Conservation (phyloP, 2,113 vertebrate species). For the Dryoscopus gambensis region DNA sequence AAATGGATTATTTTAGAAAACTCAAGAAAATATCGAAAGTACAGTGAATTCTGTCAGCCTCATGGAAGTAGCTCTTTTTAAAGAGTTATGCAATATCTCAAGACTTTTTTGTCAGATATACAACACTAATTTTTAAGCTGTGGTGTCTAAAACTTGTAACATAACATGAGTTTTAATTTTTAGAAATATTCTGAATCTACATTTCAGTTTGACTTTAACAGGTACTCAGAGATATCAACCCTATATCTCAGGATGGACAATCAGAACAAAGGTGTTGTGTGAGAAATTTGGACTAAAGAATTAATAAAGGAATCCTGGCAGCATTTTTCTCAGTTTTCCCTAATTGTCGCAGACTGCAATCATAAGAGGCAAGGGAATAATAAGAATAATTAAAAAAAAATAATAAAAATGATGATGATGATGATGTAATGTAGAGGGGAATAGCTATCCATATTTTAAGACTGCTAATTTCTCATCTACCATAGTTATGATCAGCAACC, state of each 20-base stretch:
- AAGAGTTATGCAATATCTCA: neutral
- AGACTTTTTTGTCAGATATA: neutral
- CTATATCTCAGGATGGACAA: neutral
- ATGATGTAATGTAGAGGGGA: fast-evolving
- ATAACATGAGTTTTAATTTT: neutral
- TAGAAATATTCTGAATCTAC: neutral
- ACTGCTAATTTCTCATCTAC: neutral
- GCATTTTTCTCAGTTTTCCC: neutral
- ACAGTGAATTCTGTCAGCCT: neutral
- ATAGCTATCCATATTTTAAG: neutral
- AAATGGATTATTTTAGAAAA: neutral
- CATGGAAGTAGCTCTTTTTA: neutral
- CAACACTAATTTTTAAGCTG: neutral
- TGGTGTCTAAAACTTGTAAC: neutral
- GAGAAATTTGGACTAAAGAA: neutral
- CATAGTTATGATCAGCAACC: neutral
- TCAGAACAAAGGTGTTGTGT: neutral
- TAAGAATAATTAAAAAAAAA: neutral
- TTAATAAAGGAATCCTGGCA: neutral
- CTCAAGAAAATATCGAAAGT: neutral
- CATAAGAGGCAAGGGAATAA: neutral
- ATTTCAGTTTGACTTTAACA: neutral
- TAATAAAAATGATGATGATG: too few species aligned
- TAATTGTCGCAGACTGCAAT: neutral
- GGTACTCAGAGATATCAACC: neutral